phyloP scores from a whole-genome alignment of 2,113 vertebrate genomes.

The Leptobrachium ailaonicum region DNA sequence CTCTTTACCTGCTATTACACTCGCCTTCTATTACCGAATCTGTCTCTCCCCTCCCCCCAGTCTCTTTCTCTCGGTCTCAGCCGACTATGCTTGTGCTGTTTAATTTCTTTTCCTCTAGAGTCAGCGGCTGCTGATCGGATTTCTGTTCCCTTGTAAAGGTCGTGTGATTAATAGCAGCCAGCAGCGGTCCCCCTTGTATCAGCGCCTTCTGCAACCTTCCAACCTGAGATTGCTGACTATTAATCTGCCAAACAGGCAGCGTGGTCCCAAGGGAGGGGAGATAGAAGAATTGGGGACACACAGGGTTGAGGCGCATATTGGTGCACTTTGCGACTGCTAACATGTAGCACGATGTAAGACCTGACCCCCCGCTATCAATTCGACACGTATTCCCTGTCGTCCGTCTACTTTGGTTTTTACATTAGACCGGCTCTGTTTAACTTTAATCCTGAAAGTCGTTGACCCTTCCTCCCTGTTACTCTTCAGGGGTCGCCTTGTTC shows the following conservation, averaged over 20 bases:
- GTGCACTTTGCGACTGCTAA: conserved; percentile 29
- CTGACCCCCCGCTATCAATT: conserved; percentile 23
- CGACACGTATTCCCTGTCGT: conserved; percentile 3
- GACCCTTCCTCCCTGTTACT: neutral
- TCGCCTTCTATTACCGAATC: conserved; percentile 1
- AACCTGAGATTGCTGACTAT: conserved; percentile 35
- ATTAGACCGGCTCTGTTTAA: neutral
- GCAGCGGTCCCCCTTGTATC: conserved; percentile 27
- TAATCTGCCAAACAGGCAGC: conserved; percentile 45
- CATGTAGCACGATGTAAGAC: conserved; percentile 14
- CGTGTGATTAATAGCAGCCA: conserved; percentile 48
- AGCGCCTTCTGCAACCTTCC: conserved; percentile 25
- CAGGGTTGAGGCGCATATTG: neutral
- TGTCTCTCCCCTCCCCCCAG: neutral
- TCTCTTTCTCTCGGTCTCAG: conserved; percentile 21
- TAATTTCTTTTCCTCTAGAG: conserved; percentile 49
- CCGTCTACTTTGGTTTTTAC: neutral
- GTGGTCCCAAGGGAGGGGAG: conserved; percentile 9
- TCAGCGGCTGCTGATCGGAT: conserved; percentile 50
- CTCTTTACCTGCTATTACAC: conserved; percentile 7
- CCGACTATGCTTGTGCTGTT: conserved; percentile 33
- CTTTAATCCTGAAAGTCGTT: neutral
- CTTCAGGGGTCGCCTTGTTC: neutral
- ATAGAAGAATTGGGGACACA: neutral
- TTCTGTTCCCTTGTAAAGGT: conserved; percentile 51